Evolutionary conservation across 2,888 invertebrate species (phyloP).

Genomic region (Metacarcinus magister): DNA sequence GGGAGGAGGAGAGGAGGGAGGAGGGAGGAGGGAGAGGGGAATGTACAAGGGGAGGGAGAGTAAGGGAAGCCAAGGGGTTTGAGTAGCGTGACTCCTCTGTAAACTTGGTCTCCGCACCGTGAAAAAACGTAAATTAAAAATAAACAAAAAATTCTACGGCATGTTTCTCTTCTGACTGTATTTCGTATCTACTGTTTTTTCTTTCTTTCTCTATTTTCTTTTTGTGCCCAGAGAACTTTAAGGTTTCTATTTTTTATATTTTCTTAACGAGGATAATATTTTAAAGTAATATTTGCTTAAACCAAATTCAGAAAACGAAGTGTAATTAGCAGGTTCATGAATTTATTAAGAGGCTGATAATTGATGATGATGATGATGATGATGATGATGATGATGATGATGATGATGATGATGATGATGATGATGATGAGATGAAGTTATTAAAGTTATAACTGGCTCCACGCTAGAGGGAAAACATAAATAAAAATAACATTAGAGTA

Average conservation of each 20-base stretch:
- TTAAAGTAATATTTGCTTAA: too few species aligned
- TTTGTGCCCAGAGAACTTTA: not conserved
- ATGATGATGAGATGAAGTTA: constrained; percentile 9
- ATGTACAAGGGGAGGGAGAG: not conserved
- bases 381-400: not conserved
- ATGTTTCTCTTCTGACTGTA: not conserved
- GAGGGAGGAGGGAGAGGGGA: not conserved
- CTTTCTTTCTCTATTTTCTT: not conserved
- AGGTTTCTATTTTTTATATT: not conserved
- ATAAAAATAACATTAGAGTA: too few species aligned
- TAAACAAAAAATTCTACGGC: not conserved
- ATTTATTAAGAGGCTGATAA: not conserved
- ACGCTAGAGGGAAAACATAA: too few species aligned
- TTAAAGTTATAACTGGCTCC: too few species aligned
- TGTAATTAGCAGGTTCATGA: not conserved
- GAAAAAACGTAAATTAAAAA: not conserved
- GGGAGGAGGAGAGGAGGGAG: not conserved
- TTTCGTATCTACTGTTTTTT: not conserved
- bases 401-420: constrained; percentile 10
- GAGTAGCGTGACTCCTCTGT: not conserved
- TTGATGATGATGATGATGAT: not conserved
- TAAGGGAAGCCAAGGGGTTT: not conserved
- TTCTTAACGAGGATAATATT: not conserved
- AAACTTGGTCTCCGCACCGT: not conserved
- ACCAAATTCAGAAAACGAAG: not conserved